A percentile compares a stretch with the other conserved stretches of the same genome.
These are phyloP conservation scores for Polia nebulosa DNA, from an alignment of 2,888 invertebrate genomes.

Conservation along the genomic window DNA sequence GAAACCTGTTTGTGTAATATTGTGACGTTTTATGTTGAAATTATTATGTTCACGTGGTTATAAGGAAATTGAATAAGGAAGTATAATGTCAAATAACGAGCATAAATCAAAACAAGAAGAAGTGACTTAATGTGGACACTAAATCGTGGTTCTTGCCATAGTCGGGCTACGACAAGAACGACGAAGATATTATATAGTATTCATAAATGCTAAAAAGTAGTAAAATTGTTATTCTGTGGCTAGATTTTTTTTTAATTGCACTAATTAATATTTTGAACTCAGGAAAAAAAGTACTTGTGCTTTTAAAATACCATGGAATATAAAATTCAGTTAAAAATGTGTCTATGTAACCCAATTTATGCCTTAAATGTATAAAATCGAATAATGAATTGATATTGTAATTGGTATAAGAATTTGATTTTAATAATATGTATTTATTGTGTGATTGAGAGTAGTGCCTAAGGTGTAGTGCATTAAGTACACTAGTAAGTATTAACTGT, in stretches of 20 bases:
- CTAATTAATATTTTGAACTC: too few relatives aligned
- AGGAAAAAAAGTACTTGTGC: too few relatives aligned
- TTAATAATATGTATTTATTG: slow-evolving; percentile 21
- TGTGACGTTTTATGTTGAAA: not conserved
- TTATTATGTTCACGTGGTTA: not conserved
- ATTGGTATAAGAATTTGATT: slow-evolving; percentile 7
- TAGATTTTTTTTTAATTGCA: too few relatives aligned
- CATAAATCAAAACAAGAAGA: not conserved
- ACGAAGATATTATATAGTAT: too few relatives aligned
- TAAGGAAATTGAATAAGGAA: not conserved
- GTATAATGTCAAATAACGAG: too few relatives aligned
- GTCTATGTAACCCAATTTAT: not conserved
- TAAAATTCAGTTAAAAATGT: not conserved
- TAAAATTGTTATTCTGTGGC: too few relatives aligned
- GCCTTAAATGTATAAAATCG: not conserved
- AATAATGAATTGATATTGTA: slow-evolving; percentile 26
- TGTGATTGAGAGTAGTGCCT: slow-evolving; percentile 3
- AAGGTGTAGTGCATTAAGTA: not conserved
- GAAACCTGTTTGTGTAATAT: slow-evolving; percentile 2
- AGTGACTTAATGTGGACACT: too few relatives aligned
- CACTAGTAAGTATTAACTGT: slow-evolving; percentile 32
- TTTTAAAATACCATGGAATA: too few relatives aligned
- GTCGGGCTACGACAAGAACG: too few relatives aligned
- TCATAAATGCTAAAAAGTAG: too few relatives aligned
- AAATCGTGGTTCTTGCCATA: too few relatives aligned